phyloP scores from a whole-genome alignment of 2,113 vertebrate genomes.

The Dipodomys ordii region DNA sequence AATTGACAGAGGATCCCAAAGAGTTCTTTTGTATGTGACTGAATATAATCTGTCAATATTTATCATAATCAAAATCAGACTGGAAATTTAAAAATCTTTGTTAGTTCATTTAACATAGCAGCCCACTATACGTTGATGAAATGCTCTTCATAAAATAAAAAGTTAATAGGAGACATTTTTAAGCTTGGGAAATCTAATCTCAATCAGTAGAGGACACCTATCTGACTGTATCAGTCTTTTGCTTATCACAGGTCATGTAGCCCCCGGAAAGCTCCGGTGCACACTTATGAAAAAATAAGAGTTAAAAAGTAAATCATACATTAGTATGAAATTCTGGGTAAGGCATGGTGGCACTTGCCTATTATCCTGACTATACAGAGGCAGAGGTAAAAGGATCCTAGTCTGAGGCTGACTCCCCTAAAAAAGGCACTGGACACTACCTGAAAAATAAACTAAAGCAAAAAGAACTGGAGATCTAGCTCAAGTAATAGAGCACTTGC shows the following conservation, averaged over 20 bases:
- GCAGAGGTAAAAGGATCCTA: too few species aligned
- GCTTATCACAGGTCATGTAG: background rate
- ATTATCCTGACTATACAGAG: too few species aligned
- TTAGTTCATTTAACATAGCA: slow-evolving; percentile 10
- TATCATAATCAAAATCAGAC: background rate
- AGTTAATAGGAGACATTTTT: background rate
- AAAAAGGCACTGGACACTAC: too few species aligned
- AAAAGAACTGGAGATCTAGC: too few species aligned
- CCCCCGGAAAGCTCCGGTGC: background rate
- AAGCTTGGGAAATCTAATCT: background rate
- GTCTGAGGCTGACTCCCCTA: too few species aligned
- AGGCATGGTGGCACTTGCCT: too few species aligned
- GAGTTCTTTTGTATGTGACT: background rate
- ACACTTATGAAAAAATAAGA: background rate
- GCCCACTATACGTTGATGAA: background rate
- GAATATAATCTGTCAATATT: background rate
- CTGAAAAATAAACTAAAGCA: too few species aligned
- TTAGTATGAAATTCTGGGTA: background rate
- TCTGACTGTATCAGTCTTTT: background rate
- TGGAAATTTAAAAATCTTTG: background rate
- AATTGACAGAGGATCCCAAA: background rate
- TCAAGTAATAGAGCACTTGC: too few species aligned
- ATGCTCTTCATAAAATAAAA: background rate
- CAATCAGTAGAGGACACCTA: background rate
- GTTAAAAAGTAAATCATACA: background rate